Evolutionary conservation across 2,888 invertebrate species (phyloP), one percentile per base, ranked within the genome.

Genomic region (Monopis laevigella): DNA sequence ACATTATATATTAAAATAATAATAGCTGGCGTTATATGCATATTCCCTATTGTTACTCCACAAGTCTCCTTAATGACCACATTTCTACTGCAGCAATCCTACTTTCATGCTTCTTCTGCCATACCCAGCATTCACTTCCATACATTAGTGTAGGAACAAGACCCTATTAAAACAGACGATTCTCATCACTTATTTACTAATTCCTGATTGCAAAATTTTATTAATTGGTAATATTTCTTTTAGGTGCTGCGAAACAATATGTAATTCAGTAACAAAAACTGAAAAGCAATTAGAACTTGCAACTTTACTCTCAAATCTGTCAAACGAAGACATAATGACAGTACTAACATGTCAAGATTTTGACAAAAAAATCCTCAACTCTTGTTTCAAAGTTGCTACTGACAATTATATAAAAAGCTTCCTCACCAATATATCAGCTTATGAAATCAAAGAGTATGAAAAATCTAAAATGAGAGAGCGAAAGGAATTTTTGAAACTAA

Each of bases 371-470:
- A 65, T 85, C 28, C 56, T 86, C 5, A 58, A 63, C 18, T 68
- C 82, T 2, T 78, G 82, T 45, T 81, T 86, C 43, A 71, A 72
- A 54, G 64, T 82, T 7, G 61, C 83, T 1, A 72, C 83, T 44
- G 72, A 82, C 42, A 60, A 58, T 24, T 86, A 83, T 55, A 47
- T 82, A 21, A 66, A 61, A 49, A 71, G 72, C 11, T 71, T 82
- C 30, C 45, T 73, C 0, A 67, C 65, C 36, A 54, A 62, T 0
- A 51, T 69, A 2, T 64, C 74, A 0, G 55, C 53, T 7, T 58
- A 64, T 39, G 82, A 82, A 49, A 53, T 54, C 13, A 73, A 63
- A 52, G 75, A 81, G 51, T 53, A 52, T 14, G 74, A 75, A 45
- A 64, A 56, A 53, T 74, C 77, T 32, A 49, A 48, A 0, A 46